A percentile compares a stretch with the other conserved stretches of the same genome.
Evolutionary conservation across 2,113 vertebrate species (phyloP).

Genomic region (Plestiodon gilberti): DNA sequence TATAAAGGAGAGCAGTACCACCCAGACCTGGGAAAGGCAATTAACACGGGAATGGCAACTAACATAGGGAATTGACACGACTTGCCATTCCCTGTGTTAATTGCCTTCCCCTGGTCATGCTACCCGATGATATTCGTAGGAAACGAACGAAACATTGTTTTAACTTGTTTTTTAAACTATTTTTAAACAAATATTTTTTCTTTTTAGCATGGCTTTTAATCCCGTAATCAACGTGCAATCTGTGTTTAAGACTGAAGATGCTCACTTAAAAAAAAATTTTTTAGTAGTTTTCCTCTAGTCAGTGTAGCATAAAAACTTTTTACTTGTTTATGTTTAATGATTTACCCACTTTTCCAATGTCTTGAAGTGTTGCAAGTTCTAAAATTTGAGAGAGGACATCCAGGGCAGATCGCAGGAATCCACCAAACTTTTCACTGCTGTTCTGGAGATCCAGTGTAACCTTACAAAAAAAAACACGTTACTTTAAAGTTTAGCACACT

Average conservation of each 20-base stretch:
- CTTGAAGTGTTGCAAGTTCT: conserved; percentile 92
- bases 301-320: not conserved
- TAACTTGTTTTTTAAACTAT: too few species aligned
- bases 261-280: not conserved
- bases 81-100: too few species aligned
- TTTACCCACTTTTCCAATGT: conserved; percentile 90
- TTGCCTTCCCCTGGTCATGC: too few species aligned
- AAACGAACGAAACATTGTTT: too few species aligned
- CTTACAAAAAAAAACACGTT: conserved; percentile 60
- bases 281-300: not conserved
- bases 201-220: too few species aligned
- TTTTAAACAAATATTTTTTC: too few species aligned
- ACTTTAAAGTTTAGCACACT: not conserved
- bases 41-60: too few species aligned
- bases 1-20: too few species aligned
- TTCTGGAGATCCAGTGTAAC: conserved; percentile 96
- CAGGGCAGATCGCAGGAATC: conserved; percentile 89
- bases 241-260: not conserved
- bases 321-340: not conserved
- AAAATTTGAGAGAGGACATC: conserved; percentile 95
- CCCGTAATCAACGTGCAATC: too few species aligned
- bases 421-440: conserved; percentile 92
- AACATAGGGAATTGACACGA: too few species aligned
- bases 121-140: too few species aligned
- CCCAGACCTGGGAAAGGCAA: too few species aligned